Evolutionary conservation across 2,113 vertebrate species (phyloP).

Genomic region (Austrofundulus limnaeus): DNA sequence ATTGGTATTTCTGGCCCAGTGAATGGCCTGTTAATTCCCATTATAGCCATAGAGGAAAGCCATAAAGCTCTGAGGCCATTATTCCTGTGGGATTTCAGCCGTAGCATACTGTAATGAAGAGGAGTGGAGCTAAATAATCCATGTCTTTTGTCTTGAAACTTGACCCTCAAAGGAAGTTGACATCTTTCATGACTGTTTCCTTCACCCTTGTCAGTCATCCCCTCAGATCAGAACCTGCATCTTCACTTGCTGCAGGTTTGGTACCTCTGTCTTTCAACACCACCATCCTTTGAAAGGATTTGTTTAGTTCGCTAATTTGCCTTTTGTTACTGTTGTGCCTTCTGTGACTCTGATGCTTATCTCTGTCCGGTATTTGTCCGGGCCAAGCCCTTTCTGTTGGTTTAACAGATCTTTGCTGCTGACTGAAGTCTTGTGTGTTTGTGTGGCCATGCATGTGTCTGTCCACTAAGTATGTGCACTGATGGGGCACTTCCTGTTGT

Average conservation of each 20-base stretch:
- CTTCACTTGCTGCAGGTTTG: neutral
- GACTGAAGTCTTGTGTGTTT: constrained; percentile 54
- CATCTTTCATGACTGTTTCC: constrained; percentile 12
- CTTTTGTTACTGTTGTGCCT: constrained; percentile 30
- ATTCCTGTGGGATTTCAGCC: constrained; percentile 27
- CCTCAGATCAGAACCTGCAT: neutral
- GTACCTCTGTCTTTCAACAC: constrained; percentile 39
- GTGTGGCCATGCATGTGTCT: constrained; percentile 14
- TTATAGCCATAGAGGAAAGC: constrained; percentile 40
- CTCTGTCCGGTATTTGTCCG: constrained; percentile 26
- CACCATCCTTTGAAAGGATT: constrained; percentile 1
- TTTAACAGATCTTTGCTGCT: constrained; percentile 69
- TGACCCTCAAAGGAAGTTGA: neutral
- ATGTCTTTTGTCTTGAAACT: constrained; percentile 21
- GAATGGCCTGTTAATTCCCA: constrained; percentile 47
- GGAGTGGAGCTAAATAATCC: constrained; percentile 25
- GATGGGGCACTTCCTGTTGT: constrained; percentile 39
- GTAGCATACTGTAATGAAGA: constrained; percentile 21
- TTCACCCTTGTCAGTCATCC: neutral
- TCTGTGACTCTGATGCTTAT: constrained; percentile 49
- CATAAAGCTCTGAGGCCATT: constrained; percentile 45
- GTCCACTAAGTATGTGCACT: constrained; percentile 14
- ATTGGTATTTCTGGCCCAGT: constrained; percentile 40
- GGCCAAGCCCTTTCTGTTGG: constrained; percentile 41
- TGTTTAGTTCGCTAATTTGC: constrained; percentile 15